These are phyloP conservation scores for Brachylomia viminalis DNA, from an alignment of 2,888 invertebrate genomes.

Conservation along the genomic window DNA sequence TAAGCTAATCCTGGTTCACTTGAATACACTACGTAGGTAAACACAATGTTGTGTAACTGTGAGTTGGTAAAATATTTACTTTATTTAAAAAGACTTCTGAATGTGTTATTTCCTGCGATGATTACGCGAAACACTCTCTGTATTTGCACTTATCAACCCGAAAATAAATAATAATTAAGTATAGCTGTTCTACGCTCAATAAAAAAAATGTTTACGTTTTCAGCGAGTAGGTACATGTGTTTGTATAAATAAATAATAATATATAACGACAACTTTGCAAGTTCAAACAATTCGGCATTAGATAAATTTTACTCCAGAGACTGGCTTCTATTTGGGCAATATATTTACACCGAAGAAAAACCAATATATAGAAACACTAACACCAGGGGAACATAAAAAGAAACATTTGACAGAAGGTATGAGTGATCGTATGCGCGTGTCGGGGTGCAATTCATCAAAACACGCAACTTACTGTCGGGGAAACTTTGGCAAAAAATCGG, in stretches of 20 bases:
- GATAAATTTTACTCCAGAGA: slow-evolving; percentile 54
- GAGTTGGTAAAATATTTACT: neutral
- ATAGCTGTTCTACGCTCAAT: neutral
- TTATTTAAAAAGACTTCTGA: too few species aligned
- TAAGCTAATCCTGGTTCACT: neutral
- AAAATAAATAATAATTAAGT: neutral
- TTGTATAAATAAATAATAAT: slow-evolving; percentile 15
- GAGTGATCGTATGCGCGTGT: slow-evolving; percentile 60
- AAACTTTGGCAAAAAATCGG: slow-evolving; percentile 55
- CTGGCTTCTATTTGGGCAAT: slow-evolving; percentile 35
- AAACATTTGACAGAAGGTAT: slow-evolving; percentile 63
- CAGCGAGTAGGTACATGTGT: neutral
- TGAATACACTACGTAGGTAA: neutral
- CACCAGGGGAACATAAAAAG: slow-evolving; percentile 54
- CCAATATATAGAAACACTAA: slow-evolving; percentile 51
- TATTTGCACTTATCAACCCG: neutral
- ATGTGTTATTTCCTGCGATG: neutral
- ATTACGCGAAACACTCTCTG: neutral
- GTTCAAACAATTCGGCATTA: slow-evolving; percentile 24
- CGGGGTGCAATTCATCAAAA: slow-evolving; percentile 57
- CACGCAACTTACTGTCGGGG: slow-evolving; percentile 51
- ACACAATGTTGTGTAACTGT: neutral
- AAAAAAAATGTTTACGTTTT: neutral
- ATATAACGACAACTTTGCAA: slow-evolving; percentile 5
- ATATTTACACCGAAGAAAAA: slow-evolving; percentile 51